These are phyloP conservation scores for Psephotus haematonotus DNA, from an alignment of 2,113 vertebrate genomes.

Conservation along the genomic window DNA sequence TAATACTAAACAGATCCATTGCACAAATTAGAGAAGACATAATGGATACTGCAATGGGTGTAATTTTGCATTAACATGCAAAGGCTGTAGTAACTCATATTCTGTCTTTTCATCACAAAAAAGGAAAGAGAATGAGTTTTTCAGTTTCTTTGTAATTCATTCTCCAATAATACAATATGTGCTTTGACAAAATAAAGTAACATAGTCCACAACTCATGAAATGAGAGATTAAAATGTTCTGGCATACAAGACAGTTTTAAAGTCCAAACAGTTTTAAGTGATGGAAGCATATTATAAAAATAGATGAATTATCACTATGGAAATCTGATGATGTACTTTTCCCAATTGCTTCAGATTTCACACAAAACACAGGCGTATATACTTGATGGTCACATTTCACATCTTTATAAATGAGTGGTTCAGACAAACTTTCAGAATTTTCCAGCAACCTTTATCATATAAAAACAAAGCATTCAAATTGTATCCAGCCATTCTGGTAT, in stretches of 20 bases:
- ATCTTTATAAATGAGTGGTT: not conserved
- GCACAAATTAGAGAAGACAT: not conserved
- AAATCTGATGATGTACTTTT: constrained; percentile 9
- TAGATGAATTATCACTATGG: not conserved
- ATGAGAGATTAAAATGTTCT: not conserved
- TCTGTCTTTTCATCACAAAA: not conserved
- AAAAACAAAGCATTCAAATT: not conserved
- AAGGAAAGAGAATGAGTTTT: constrained; percentile 33
- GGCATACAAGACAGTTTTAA: not conserved
- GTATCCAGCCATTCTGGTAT: not conserved
- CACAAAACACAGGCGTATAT: not conserved
- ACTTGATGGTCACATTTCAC: not conserved
- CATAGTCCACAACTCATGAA: not conserved
- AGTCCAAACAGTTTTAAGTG: not conserved
- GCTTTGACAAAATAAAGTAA: constrained; percentile 8
- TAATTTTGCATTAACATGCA: constrained; percentile 11
- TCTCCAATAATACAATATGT: not conserved
- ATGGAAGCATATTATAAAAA: not conserved
- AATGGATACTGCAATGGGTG: not conserved
- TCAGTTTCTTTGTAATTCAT: constrained; percentile 6
- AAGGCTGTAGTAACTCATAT: not conserved
- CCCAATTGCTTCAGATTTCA: constrained; percentile 18
- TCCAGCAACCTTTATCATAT: not conserved
- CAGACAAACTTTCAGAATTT: not conserved
- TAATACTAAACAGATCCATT: not conserved